Evolutionary conservation across 2,888 invertebrate genomes (phyloP), one percentile per base, ranked within the genome.

Genomic region (Villa cingulata): DNA sequence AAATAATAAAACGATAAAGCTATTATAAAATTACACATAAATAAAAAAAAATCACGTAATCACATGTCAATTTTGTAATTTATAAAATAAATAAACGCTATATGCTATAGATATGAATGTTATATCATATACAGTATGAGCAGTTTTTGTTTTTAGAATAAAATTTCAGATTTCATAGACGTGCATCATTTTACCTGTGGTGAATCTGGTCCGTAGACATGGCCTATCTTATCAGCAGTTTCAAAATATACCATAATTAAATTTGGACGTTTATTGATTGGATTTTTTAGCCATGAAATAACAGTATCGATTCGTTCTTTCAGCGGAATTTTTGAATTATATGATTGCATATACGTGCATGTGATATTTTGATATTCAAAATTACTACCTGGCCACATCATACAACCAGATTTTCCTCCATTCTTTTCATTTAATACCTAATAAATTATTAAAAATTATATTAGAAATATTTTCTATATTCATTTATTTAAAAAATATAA

Each of bases 351-450:
- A 56, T 73, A 70, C 1, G 74, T 73, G 23, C 75, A 70, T 37
- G 62, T 62, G 15, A 66, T 70, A 15, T 69, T 67, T 46, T 72
- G 67, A 56, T 78, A 80, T 12, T 66, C 55, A 53, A 70, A 76
- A 34, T 70, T 60, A 43, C 72, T 68, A 2, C 83, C 83, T 4
- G 82, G 81, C 83, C 83, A 85, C 78, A 82, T 81, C 70, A 81
- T 73, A 4, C 72, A 70, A 1, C 80, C 84, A 48, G 80, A 80
- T 54, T 73, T 66, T 43, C 78, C 70, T 20, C 68, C 70, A 10
- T 59, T 56, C 56, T 70, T 63, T 65, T 81, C 74, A 63, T 79
- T 78, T 54, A 75, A 57, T 9, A 72, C 74, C 78, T 79, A 54
- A 12, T 32, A n/a, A n/a, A n/a, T 32, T 12, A 32, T 12, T 45